phyloP scores from a whole-genome alignment of 1,140 invertebrate genomes.

The Pachyrhynchus sulphureomaculatus region DNA sequence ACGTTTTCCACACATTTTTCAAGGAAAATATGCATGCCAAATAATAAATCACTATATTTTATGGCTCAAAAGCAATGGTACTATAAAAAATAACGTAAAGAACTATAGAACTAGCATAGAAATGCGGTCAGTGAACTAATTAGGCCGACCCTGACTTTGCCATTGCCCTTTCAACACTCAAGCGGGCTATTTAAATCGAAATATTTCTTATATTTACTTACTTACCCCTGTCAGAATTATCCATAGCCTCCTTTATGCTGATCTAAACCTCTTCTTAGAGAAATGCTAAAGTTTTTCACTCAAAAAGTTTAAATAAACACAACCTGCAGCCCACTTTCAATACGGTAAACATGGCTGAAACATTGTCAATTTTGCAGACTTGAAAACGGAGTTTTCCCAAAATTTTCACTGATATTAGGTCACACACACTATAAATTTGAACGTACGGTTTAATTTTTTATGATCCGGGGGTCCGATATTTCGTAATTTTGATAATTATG shows the following conservation, averaged over 20 bases:
- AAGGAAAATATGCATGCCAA: background rate
- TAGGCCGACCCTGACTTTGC: constrained; percentile 53
- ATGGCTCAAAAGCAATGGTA: background rate
- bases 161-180: constrained; percentile 46
- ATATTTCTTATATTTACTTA: constrained; percentile 2
- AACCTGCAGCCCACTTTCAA: constrained; percentile 46
- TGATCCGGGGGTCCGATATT: constrained; percentile 7
- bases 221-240: constrained; percentile 42
- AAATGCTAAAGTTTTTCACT: constrained; percentile 39
- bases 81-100: background rate
- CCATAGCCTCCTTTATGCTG: constrained; percentile 31
- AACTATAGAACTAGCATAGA: constrained; percentile 30
- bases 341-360: constrained; percentile 49
- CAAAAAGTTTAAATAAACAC: constrained; percentile 42
- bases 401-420: background rate
- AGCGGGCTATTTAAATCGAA: background rate
- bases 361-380: constrained; percentile 20
- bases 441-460: constrained; percentile 3
- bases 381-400: background rate
- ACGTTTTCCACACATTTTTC: background rate
- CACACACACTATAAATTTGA: constrained; percentile 8
- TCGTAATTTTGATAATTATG: constrained; percentile 26
- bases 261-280: constrained; percentile 19
- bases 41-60: background rate
- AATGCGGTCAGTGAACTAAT: constrained; percentile 53